phyloP scores from a whole-genome alignment of 2,888 invertebrate species.

The Cephus nigrinus region DNA sequence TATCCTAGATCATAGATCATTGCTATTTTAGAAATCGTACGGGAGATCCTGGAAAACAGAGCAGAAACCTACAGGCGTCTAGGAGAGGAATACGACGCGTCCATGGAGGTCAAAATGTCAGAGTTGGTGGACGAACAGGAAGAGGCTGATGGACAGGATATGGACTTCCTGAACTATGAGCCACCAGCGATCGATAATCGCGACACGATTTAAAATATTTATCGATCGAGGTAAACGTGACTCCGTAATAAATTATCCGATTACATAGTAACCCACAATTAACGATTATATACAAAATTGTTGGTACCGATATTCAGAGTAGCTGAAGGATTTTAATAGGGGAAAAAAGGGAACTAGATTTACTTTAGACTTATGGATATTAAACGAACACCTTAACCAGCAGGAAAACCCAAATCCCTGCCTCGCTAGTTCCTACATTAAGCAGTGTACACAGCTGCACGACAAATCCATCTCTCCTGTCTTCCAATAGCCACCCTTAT shows the following conservation, averaged over 20 bases:
- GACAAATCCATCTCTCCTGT: constrained; percentile 58
- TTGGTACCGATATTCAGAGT: neutral
- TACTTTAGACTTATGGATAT: constrained; percentile 3
- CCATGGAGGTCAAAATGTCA: constrained; percentile 30
- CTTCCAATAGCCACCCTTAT: constrained; percentile 25
- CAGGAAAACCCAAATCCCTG: constrained; percentile 40
- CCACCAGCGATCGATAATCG: constrained; percentile 17
- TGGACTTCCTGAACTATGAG: constrained; percentile 28
- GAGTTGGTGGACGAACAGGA: constrained; percentile 22
- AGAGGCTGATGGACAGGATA: constrained; percentile 57
- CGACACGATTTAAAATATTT: constrained; percentile 6
- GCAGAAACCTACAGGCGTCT: constrained; percentile 72
- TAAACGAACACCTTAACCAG: constrained; percentile 51
- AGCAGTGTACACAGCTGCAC: constrained; percentile 65
- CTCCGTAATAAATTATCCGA: neutral
- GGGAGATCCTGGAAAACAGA: constrained; percentile 81
- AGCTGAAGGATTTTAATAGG: neutral
- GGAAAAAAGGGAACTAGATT: neutral
- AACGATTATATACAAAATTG: neutral
- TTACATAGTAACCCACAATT: neutral
- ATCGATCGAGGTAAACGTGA: neutral
- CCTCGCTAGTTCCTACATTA: constrained; percentile 46
- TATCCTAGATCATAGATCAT: neutral
- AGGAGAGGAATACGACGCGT: constrained; percentile 58
- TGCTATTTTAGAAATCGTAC: constrained; percentile 74